Conservation (phyloP, 37 sponge, comb jelly and placozoan species). For the Cladorhizidae sp. region DNA sequence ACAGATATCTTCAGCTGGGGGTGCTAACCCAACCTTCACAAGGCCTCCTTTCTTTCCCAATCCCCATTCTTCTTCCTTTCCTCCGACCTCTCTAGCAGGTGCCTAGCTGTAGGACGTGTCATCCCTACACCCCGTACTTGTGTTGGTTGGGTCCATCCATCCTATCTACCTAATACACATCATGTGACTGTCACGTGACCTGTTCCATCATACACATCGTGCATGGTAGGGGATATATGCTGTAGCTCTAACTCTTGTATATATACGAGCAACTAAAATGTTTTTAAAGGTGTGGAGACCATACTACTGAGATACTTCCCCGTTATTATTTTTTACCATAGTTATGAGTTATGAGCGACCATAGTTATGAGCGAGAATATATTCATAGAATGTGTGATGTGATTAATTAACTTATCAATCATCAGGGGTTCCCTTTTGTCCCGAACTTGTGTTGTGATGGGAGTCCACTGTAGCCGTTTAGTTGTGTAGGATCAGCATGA, state of each 20-base stretch:
- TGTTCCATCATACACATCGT: neutral
- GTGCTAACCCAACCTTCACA: neutral
- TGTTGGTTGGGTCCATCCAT: neutral
- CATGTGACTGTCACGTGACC: constrained; percentile 2
- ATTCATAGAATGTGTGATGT: too few relatives aligned
- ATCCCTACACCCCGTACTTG: neutral
- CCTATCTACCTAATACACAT: neutral
- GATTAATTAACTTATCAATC: too few relatives aligned
- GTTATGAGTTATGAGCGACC: too few relatives aligned
- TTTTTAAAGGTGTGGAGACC: too few relatives aligned
- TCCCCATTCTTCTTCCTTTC: constrained; percentile 12
- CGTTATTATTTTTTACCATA: too few relatives aligned
- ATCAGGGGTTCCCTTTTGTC: too few relatives aligned
- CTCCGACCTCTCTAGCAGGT: constrained; percentile 9
- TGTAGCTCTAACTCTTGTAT: neutral
- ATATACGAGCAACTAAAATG: too few relatives aligned
- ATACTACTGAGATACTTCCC: too few relatives aligned
- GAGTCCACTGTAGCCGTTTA: too few relatives aligned
- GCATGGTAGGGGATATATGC: constrained; percentile 1
- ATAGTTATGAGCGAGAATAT: too few relatives aligned
- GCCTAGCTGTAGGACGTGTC: constrained; percentile 1
- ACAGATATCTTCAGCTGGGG: neutral
- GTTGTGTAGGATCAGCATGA: too few relatives aligned
- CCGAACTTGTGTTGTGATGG: too few relatives aligned
- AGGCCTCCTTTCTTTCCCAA: neutral